Percentiles rank a stretch among this genome's conserved stretches.
Conservation (phyloP, 2,888 invertebrate species). For the Calliopum simillimum region DNA sequence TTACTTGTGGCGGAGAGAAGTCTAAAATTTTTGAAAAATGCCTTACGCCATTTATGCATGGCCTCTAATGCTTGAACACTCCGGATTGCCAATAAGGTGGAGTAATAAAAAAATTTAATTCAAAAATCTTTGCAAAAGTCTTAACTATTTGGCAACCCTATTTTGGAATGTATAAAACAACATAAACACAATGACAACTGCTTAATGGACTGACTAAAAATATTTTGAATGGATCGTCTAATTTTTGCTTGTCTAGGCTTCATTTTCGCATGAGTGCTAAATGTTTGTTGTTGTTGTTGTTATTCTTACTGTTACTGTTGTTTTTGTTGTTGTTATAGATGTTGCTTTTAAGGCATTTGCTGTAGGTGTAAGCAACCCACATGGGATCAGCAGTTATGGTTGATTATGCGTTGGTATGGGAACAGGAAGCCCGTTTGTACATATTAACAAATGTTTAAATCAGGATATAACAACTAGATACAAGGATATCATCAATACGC, state of each 20-base stretch:
- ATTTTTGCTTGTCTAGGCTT: constrained; percentile 32
- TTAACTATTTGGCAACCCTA: neutral
- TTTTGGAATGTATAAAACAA: neutral
- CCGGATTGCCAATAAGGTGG: no score
- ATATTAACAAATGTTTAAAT: constrained; percentile 19
- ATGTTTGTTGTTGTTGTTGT: constrained; percentile 19
- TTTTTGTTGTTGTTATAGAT: no score
- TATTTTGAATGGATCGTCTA: constrained; percentile 36
- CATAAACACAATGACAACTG: constrained; percentile 24
- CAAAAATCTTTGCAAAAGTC: no score
- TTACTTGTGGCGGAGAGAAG: no score
- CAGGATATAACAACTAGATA: neutral
- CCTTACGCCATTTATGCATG: no score
- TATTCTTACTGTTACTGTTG: neutral
- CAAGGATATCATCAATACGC: neutral
- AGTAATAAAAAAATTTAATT: no score
- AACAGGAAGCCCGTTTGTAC: neutral
- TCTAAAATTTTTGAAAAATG: no score
- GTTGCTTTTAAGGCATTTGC: neutral
- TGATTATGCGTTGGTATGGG: no score
- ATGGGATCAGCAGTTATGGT: neutral
- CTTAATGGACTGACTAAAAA: constrained; percentile 35
- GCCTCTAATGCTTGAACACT: no score
- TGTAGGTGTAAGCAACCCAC: neutral
- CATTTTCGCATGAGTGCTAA: constrained; percentile 30